phyloP scores from a whole-genome alignment of 2,797 vertebrate species.

The Sebastiscus albofasciatus region DNA sequence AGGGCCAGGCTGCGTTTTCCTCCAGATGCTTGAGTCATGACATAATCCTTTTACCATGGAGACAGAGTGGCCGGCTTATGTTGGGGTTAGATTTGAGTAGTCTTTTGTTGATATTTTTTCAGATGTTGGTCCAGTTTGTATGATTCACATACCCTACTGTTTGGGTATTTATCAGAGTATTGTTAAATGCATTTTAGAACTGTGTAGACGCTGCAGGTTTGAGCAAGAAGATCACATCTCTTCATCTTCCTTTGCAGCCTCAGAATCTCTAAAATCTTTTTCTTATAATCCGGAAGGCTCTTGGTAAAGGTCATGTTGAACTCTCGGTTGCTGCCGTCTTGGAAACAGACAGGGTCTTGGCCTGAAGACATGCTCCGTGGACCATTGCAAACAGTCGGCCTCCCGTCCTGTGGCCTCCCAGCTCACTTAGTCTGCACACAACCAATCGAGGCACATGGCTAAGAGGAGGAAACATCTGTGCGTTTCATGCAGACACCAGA shows the following conservation, averaged over 20 bases:
- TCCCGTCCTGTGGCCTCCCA: slow-evolving; percentile 38
- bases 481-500: not conserved
- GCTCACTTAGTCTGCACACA: slow-evolving; percentile 19
- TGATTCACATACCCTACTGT: not conserved
- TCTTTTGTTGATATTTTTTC: not conserved
- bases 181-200: not conserved
- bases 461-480: slow-evolving; percentile 31
- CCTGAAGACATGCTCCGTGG: slow-evolving; percentile 45
- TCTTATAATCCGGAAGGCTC: slow-evolving; percentile 15
- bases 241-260: not conserved
- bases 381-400: slow-evolving; percentile 44
- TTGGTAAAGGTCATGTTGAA: slow-evolving; percentile 35
- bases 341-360: slow-evolving; percentile 43
- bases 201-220: not conserved
- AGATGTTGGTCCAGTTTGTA: not conserved
- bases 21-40: slow-evolving; percentile 39
- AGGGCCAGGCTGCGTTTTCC: not conserved
- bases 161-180: not conserved
- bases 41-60: slow-evolving; percentile 42
- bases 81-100: not conserved
- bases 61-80: slow-evolving; percentile 24
- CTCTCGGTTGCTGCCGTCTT: slow-evolving; percentile 23
- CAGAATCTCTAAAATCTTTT: not conserved
- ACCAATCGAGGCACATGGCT: slow-evolving; percentile 2
- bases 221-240: not conserved